Evolutionary conservation across 2,113 vertebrate genomes (phyloP), one percentile per base, ranked within the genome.

Genomic region (Diphyllodes magnificus): DNA sequence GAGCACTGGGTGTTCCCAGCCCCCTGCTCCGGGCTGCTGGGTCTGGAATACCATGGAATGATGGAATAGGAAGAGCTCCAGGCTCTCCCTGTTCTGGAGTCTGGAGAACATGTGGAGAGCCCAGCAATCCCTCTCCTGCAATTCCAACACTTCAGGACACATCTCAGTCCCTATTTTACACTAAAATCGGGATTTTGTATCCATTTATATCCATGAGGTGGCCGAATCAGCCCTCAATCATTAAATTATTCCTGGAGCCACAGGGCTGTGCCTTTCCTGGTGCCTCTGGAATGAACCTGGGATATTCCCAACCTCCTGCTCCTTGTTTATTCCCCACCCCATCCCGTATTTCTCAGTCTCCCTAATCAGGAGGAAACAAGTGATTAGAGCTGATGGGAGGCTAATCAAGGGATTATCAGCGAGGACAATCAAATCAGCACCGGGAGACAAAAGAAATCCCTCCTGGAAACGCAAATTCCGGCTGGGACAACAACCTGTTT

Each of bases 401-500:
- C 37, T 77, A 31, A 86, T 86, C 53, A 76, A 44, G 82, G 37
- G 53, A 42, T 86, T 44, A 68, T 50, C 71, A 59, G 22, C 5
- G 11, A 68, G 71, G 53, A 51, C 44, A 51, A 77, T 22, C 35
- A 59, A 77, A 77, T 59, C 61, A 59, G 71, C 45, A 5, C 56
- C 2, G n/a, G 49, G 40, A 64, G 18, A 56, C 40, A n/a, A 54
- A 72, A 33, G n/a, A 45, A 73, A 64, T 64, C 57, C 69, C 68
- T 47, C n/a, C 59, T 39, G 69, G 69, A 56, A 73, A 20, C 6
- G 59, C 18, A 13, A 5, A 47, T 56, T 73, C n/a, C 23, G 1
- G 1, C 19, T 8, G 69, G 56, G 49, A 39, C 28, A 6, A 2
- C 21, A 10, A 0, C 11, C 0, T 19, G 15, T 2, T 40, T 30